Percentiles rank a stretch among this genome's conserved stretches.
Conservation (phyloP, 2,888 invertebrate species). For the Drosophila planitibia region DNA sequence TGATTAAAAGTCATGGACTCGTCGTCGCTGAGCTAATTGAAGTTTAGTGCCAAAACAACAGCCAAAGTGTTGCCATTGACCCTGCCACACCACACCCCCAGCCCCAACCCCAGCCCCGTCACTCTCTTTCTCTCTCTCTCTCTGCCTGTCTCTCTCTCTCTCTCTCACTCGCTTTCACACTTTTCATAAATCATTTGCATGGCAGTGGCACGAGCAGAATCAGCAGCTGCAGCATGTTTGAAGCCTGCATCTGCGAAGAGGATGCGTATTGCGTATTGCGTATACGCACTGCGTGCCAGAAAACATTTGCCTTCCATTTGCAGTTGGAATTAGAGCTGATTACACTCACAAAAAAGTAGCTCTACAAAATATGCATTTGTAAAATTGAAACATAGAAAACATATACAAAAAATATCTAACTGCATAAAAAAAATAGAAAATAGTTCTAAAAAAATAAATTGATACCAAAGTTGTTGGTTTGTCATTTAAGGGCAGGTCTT, state of each 20-base stretch:
- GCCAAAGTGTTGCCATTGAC: conserved; percentile 63
- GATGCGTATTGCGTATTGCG: conserved; percentile 13
- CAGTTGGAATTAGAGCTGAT: neutral
- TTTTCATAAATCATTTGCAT: conserved; percentile 58
- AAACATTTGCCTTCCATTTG: neutral
- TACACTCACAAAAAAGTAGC: neutral
- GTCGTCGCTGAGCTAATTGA: conserved; percentile 68
- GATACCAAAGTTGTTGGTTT: neutral
- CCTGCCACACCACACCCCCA: conserved; percentile 28
- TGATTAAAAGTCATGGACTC: conserved; percentile 79
- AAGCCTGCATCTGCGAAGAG: conserved; percentile 13
- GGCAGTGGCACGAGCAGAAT: conserved; percentile 29
- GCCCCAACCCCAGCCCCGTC: neutral
- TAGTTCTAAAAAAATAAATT: too few relatives aligned
- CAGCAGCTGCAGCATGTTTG: conserved; percentile 14
- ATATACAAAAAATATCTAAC: neutral
- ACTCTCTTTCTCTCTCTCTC: neutral
- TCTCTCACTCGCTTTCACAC: neutral
- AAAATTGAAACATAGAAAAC: neutral
- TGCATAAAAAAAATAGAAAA: neutral
- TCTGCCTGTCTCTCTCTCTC: neutral
- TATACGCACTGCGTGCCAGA: conserved; percentile 9
- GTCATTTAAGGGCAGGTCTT: neutral
- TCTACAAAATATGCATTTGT: neutral
- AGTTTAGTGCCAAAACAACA: conserved; percentile 68